Conservation (phyloP, 2,797 vertebrate genomes). For the Rhinoraja longicauda region DNA sequence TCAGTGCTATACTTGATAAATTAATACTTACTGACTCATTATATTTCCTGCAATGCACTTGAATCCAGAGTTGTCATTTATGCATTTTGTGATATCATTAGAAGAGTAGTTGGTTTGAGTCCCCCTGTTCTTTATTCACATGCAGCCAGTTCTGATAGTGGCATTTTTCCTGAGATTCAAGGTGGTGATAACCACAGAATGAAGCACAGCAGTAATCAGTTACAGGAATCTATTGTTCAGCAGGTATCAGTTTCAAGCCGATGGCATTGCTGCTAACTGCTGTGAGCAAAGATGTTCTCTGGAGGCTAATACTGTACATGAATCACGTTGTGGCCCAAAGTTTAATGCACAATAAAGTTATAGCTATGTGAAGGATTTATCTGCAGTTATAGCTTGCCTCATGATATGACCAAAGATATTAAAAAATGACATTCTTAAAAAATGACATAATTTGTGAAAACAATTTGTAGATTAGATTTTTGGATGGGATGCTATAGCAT, state of each 20-base stretch:
- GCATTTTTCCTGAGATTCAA: slow-evolving; percentile 55
- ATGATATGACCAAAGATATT: slow-evolving; percentile 45
- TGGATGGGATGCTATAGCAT: neutral
- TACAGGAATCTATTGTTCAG: slow-evolving; percentile 56
- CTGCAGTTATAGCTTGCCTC: slow-evolving; percentile 50
- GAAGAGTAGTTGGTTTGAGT: slow-evolving; percentile 37
- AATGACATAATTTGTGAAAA: neutral
- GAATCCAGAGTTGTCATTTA: neutral
- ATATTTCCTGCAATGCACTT: neutral
- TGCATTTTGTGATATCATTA: neutral
- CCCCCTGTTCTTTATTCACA: slow-evolving; percentile 58
- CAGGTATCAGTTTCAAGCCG: slow-evolving; percentile 46
- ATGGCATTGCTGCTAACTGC: slow-evolving; percentile 39
- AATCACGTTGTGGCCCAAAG: slow-evolving; percentile 58
- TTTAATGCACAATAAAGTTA: slow-evolving; percentile 59
- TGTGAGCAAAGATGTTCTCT: slow-evolving; percentile 53
- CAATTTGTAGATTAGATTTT: neutral
- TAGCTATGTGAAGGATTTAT: slow-evolving; percentile 42
- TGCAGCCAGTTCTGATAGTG: slow-evolving; percentile 58
- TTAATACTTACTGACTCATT: neutral
- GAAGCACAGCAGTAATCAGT: slow-evolving; percentile 56
- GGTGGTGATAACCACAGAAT: slow-evolving; percentile 64
- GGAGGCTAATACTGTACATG: slow-evolving; percentile 55
- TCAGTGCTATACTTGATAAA: neutral
- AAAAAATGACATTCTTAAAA: slow-evolving; percentile 19